Evolutionary conservation across 2,888 invertebrate species (phyloP).

Genomic region (Toxonevra muliebris): DNA sequence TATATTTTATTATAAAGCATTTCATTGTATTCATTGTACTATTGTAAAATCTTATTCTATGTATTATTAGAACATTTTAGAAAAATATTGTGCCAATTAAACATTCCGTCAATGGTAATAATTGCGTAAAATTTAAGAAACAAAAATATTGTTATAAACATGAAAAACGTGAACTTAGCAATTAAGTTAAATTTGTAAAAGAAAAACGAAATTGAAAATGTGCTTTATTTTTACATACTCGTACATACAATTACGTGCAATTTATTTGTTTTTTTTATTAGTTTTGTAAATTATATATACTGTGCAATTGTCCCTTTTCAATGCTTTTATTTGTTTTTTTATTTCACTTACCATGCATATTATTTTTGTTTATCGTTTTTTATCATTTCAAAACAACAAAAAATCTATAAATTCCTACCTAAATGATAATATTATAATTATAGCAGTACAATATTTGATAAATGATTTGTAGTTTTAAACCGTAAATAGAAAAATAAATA

Average conservation of each 20-base stretch:
- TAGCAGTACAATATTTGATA: too few relatives aligned
- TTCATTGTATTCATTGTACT: background rate
- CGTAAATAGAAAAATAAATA: too few relatives aligned
- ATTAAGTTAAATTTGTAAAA: slow-evolving; percentile 5
- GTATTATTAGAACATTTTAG: background rate
- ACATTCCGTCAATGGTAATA: slow-evolving; percentile 25
- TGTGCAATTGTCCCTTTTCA: too few relatives aligned
- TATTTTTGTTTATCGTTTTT: too few relatives aligned
- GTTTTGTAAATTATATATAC: background rate
- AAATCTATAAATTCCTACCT: too few relatives aligned
- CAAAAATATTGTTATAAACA: background rate
- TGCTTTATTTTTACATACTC: background rate
- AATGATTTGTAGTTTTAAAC: too few relatives aligned
- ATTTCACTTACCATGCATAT: too few relatives aligned
- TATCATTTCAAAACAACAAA: too few relatives aligned
- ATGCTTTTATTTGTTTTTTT: too few relatives aligned
- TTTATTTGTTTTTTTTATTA: background rate
- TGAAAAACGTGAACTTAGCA: background rate
- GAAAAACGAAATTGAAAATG: background rate
- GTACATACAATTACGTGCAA: background rate
- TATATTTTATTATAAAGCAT: too few relatives aligned
- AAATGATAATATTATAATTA: too few relatives aligned
- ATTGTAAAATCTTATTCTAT: background rate
- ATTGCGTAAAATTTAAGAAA: background rate
- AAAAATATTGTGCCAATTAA: slow-evolving; percentile 27